A percentile compares a stretch with the other conserved stretches of the same genome.
Conservation (phyloP, 2,113 vertebrate species). For the Seriola quinqueradiata region DNA sequence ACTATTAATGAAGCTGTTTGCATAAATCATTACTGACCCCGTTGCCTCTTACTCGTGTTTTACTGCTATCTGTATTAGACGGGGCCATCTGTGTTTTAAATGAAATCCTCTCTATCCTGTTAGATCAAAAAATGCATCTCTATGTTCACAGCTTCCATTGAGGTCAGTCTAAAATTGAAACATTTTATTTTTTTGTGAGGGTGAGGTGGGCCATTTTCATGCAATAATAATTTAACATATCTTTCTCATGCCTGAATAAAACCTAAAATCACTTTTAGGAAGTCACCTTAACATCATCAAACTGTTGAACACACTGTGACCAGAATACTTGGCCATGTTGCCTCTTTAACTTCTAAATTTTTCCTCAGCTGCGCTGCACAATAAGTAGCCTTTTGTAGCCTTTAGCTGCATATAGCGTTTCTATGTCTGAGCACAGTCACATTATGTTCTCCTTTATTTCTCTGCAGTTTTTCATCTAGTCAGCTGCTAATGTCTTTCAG, state of each 20-base stretch:
- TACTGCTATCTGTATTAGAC: constrained; percentile 29
- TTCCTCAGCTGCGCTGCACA: not conserved
- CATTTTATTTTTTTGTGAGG: not conserved
- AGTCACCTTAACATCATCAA: not conserved
- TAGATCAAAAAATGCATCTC: constrained; percentile 24
- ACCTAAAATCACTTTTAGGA: not conserved
- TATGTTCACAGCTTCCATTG: constrained; percentile 2
- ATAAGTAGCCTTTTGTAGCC: not conserved
- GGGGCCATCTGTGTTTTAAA: constrained; percentile 52
- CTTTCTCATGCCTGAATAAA: not conserved
- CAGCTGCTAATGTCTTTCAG: not conserved
- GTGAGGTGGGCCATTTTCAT: not conserved
- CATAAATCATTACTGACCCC: constrained; percentile 45
- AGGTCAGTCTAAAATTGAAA: not conserved
- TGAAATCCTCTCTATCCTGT: constrained; percentile 15
- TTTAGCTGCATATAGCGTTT: not conserved
- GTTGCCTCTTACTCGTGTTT: constrained; percentile 21
- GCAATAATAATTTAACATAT: not conserved
- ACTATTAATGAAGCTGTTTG: constrained; percentile 51
- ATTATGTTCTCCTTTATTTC: not conserved
- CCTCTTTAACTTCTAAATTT: not conserved
- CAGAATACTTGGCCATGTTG: not conserved
- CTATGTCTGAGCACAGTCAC: not conserved
- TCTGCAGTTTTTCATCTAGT: not conserved
- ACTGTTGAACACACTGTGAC: not conserved